phyloP scores from a whole-genome alignment of 2,113 vertebrate genomes.

The Cyprichromis sp. region DNA sequence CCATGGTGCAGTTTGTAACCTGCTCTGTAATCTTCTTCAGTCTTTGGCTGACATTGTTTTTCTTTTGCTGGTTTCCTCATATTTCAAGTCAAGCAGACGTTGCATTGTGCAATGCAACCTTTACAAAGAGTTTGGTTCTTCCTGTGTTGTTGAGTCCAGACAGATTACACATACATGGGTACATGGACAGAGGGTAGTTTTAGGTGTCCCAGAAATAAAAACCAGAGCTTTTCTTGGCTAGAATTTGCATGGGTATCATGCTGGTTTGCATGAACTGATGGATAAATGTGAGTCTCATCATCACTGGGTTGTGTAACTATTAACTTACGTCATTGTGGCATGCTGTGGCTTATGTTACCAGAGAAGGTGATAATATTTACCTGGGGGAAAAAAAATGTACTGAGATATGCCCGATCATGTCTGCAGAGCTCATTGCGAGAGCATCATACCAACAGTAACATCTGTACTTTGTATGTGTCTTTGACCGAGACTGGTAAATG shows the following conservation, averaged over 20 bases:
- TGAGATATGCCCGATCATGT: neutral
- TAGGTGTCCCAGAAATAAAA: neutral
- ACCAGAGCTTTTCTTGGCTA: neutral
- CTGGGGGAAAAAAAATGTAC: neutral
- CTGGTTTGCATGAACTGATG: constrained; percentile 42
- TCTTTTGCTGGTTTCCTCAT: neutral
- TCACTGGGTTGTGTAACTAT: constrained; percentile 1
- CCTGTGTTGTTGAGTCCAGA: neutral
- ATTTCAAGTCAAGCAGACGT: neutral
- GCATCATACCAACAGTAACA: neutral
- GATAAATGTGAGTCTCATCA: neutral
- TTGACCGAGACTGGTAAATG: neutral
- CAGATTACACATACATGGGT: neutral
- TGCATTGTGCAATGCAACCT: neutral
- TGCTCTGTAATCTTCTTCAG: neutral
- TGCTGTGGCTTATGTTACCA: neutral
- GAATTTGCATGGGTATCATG: constrained; percentile 30
- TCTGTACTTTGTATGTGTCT: neutral
- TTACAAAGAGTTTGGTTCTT: neutral
- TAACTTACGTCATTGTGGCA: neutral
- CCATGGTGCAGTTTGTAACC: neutral
- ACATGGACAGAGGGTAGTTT: neutral
- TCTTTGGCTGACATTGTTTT: neutral
- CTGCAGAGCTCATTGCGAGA: neutral
- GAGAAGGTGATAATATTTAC: neutral